Conservation (phyloP, 2,113 vertebrate genomes). For the Corythornis vintsioides region DNA sequence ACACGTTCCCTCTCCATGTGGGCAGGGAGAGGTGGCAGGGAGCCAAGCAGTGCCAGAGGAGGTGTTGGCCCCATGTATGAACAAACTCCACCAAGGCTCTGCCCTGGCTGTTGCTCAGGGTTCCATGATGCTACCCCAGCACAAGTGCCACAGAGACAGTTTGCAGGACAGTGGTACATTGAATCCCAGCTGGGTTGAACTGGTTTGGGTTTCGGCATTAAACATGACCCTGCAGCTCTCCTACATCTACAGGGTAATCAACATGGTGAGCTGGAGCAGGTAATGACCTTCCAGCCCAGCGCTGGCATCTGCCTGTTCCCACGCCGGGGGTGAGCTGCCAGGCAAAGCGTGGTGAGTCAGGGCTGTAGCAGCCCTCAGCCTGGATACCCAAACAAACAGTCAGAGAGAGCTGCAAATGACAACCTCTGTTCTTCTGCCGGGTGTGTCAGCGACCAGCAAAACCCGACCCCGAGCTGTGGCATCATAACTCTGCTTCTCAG, state of each 20-base stretch:
- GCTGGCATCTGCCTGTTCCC: fast-evolving
- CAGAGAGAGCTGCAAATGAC: neutral
- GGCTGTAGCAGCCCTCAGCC: neutral
- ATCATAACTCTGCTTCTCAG: neutral
- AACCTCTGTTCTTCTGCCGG: neutral
- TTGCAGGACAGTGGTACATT: fast-evolving
- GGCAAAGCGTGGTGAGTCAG: neutral
- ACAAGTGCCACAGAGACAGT: neutral
- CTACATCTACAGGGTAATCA: neutral
- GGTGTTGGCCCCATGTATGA: fast-evolving
- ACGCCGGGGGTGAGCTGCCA: neutral
- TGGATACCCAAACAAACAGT: neutral
- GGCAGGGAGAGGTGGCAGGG: neutral
- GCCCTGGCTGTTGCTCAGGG: neutral
- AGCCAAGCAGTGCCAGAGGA: neutral
- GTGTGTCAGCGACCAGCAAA: neutral
- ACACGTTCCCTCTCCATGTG: neutral
- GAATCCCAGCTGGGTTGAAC: neutral
- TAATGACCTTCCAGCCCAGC: neutral
- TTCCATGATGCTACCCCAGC: neutral
- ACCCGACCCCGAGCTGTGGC: fast-evolving
- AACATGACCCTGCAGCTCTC: fast-evolving
- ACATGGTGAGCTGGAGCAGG: neutral
- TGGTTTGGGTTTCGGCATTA: neutral
- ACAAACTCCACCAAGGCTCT: neutral